A percentile compares a stretch with the other conserved stretches of the same genome.
Conservation (phyloP, 2,113 vertebrate species). For the Hippocampus guttulatus region DNA sequence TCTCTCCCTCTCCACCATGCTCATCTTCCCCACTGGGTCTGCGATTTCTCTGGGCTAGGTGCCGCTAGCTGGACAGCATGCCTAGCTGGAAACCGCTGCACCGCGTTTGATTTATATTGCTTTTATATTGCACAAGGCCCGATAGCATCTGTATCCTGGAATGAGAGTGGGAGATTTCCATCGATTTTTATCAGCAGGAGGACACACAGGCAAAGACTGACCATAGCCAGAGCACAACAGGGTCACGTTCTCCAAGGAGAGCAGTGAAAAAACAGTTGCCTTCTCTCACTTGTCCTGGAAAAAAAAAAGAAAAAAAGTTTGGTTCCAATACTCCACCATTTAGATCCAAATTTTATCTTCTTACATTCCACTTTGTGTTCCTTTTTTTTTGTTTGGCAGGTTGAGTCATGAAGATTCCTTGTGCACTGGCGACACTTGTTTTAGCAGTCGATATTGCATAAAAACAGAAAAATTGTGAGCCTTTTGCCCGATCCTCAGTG, state of each 20-base stretch:
- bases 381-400: constrained; percentile 28
- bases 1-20: constrained; percentile 36
- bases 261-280: constrained; percentile 36
- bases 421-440: constrained; percentile 45
- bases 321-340: constrained; percentile 56
- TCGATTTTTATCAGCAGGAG: constrained; percentile 33
- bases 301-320: constrained; percentile 28
- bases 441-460: constrained; percentile 20
- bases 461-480: constrained; percentile 10
- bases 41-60: constrained; percentile 40
- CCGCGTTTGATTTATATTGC: constrained; percentile 50
- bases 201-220: constrained; percentile 25
- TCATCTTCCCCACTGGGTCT: constrained; percentile 44
- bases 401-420: constrained; percentile 48
- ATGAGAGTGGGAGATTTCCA: constrained; percentile 40
- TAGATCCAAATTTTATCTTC: constrained; percentile 48
- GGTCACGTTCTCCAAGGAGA: constrained; percentile 45
- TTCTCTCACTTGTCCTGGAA: constrained; percentile 34
- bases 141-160: constrained; percentile 51
- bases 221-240: constrained; percentile 31
- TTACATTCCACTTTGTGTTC: constrained; percentile 41
- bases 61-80: constrained; percentile 43
- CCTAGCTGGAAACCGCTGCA: constrained; percentile 37
- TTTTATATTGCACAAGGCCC: constrained; percentile 50
- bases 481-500: constrained; percentile 55